These are phyloP conservation scores for Diplodus puntazzo DNA, from an alignment of 2,797 vertebrate species.

Conservation along the genomic window DNA sequence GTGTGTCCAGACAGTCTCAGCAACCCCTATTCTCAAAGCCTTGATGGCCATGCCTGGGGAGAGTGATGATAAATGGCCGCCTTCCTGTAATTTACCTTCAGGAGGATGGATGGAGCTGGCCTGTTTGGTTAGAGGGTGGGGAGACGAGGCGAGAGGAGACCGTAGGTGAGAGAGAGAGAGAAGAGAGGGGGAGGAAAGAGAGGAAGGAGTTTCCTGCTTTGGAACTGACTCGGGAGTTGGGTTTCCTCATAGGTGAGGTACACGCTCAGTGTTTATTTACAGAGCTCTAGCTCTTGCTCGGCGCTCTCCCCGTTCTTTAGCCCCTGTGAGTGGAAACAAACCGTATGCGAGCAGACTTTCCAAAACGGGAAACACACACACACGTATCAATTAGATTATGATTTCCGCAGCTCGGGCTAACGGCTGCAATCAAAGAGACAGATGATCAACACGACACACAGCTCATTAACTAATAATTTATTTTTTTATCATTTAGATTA, in stretches of 20 bases:
- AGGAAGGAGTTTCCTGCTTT: constrained; percentile 73
- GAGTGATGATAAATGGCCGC: constrained; percentile 76
- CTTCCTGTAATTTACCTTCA: constrained; percentile 81
- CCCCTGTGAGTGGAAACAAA: constrained; percentile 70
- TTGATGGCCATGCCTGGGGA: constrained; percentile 60
- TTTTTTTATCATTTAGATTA: constrained; percentile 85
- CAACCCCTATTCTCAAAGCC: constrained; percentile 39
- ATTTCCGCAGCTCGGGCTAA: constrained; percentile 45
- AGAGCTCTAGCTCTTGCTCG: constrained; percentile 66
- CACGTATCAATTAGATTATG: constrained; percentile 46
- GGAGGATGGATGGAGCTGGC: constrained; percentile 67
- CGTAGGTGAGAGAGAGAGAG: constrained; percentile 46
- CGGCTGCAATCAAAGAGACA: constrained; percentile 52
- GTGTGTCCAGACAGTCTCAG: constrained; percentile 38
- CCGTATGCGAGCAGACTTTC: constrained; percentile 52
- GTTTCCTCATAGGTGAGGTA: constrained; percentile 72
- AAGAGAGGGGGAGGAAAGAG: not conserved
- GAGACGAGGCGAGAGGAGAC: constrained; percentile 61
- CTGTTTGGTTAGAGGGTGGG: constrained; percentile 77
- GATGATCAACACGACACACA: constrained; percentile 69
- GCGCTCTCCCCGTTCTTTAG: constrained; percentile 19
- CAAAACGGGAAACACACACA: constrained; percentile 37
- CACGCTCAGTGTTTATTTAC: constrained; percentile 78
- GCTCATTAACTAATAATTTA: constrained; percentile 87
- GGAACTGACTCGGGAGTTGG: constrained; percentile 65